Evolutionary conservation across 1,140 invertebrate species (phyloP).

Genomic region (Drosophila pectinifera): DNA sequence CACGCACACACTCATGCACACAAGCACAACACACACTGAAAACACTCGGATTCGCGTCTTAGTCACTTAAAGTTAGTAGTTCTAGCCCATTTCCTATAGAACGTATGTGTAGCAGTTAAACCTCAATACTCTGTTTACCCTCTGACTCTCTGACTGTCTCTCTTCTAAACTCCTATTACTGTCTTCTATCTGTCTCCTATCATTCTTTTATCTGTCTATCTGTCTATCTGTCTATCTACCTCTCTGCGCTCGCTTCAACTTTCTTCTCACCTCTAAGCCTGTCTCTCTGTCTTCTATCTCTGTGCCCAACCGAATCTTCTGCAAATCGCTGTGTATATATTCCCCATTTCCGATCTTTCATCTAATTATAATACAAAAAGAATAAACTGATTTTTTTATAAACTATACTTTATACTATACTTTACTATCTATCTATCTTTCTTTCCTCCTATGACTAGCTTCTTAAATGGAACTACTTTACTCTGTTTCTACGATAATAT

Average conservation of each 20-base stretch:
- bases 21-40: conserved; percentile 20
- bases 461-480: too few species aligned
- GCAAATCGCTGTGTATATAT: conserved; percentile 67
- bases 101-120: conserved; percentile 70
- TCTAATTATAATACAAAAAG: conserved; percentile 56
- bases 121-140: conserved; percentile 9
- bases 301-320: conserved; percentile 34
- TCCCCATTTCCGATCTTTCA: conserved; percentile 40
- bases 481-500: neutral
- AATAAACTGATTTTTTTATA: conserved; percentile 61
- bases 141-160: neutral
- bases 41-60: conserved; percentile 63
- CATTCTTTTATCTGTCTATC: neutral
- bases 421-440: neutral
- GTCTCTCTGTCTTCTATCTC: conserved; percentile 8
- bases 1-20: conserved; percentile 36
- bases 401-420: conserved; percentile 16
- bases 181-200: conserved; percentile 8
- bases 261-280: neutral
- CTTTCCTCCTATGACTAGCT: neutral
- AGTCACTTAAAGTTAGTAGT: conserved; percentile 79
- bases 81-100: conserved; percentile 76
- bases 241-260: neutral
- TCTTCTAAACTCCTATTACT: neutral
- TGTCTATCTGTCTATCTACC: neutral